Conservation (phyloP, 2,113 vertebrate genomes). For the Tyto alba region DNA sequence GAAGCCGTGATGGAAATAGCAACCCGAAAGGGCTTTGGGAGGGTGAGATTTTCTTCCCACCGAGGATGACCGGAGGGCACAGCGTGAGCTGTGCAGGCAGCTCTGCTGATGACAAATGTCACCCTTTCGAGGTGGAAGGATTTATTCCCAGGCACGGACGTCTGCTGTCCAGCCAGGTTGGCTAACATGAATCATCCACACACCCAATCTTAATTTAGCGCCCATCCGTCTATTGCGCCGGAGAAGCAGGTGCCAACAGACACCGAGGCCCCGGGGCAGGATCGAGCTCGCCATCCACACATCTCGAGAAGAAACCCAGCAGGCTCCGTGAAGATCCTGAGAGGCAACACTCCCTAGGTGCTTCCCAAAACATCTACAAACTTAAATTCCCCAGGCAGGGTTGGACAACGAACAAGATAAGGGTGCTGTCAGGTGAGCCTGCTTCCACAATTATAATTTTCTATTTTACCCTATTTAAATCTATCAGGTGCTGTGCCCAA, state of each 20-base stretch:
- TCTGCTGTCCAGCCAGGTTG: background rate
- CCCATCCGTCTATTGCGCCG: fast-evolving
- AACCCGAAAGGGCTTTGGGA: background rate
- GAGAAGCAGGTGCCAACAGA: fast-evolving
- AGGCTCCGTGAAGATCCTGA: background rate
- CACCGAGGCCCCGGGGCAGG: fast-evolving
- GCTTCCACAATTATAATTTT: background rate
- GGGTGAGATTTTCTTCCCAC: background rate
- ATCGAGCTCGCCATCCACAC: fast-evolving
- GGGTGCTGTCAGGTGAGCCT: background rate
- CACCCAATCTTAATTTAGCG: background rate
- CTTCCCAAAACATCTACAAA: background rate
- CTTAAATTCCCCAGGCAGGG: fast-evolving
- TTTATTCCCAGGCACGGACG: background rate
- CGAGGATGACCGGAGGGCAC: background rate
- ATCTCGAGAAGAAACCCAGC: background rate
- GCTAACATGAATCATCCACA: background rate
- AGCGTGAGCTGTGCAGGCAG: background rate
- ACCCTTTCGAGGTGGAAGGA: background rate
- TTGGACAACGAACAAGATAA: background rate
- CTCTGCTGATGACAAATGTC: background rate
- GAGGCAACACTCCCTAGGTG: background rate
- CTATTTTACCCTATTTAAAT: background rate
- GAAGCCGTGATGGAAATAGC: background rate
- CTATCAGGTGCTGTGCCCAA: background rate